A percentile compares a stretch with the other conserved stretches of the same genome.
Conservation (phyloP, 2,797 vertebrate genomes). For the Pristis pectinata region DNA sequence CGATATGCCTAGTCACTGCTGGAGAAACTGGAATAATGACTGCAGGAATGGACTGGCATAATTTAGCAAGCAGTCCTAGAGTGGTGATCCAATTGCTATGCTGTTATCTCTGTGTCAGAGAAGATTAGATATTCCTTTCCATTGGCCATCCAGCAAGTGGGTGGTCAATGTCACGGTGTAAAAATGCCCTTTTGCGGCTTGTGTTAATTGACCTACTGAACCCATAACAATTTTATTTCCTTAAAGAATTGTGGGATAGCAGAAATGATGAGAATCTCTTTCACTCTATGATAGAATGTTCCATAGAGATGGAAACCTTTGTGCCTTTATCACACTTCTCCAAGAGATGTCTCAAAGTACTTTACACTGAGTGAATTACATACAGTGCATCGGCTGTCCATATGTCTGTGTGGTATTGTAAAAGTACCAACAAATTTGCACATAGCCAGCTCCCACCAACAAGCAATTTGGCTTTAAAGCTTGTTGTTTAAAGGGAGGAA, state of each 20-base stretch:
- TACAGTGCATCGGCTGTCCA: no score
- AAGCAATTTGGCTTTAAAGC: neutral
- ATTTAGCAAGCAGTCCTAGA: no score
- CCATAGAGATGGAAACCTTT: neutral
- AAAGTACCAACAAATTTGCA: neutral
- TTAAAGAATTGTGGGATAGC: neutral
- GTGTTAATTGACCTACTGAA: neutral
- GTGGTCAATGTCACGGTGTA: neutral
- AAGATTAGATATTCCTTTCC: neutral
- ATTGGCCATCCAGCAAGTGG: neutral
- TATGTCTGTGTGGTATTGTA: neutral
- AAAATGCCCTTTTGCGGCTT: no score
- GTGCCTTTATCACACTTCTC: no score
- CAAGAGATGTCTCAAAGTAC: neutral
- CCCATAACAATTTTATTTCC: neutral
- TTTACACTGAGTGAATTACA: neutral
- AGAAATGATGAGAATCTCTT: neutral
- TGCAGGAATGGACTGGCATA: neutral
- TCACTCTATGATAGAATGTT: neutral
- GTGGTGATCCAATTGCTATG: no score
- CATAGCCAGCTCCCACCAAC: neutral
- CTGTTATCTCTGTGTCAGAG: neutral
- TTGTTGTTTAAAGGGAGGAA: neutral
- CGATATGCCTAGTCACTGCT: no score
- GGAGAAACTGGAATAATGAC: no score